Conservation (phyloP, 2,888 invertebrate genomes). For the Ophion slaviceki region DNA sequence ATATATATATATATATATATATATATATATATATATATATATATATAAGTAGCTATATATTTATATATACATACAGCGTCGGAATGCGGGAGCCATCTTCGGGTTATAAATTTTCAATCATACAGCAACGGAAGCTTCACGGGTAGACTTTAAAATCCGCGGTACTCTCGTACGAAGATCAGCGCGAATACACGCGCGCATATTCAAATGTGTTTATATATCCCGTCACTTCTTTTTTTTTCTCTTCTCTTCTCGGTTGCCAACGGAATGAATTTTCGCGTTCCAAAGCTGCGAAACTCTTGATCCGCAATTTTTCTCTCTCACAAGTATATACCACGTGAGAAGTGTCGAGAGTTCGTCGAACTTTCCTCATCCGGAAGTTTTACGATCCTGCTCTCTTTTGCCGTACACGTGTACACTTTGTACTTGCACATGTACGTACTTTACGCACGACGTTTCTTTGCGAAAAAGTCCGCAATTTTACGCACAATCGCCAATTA, state of each 20-base stretch:
- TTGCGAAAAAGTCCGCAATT: background rate
- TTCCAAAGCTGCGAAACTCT: background rate
- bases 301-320: conserved; percentile 13
- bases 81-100: conserved; percentile 47
- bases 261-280: conserved; percentile 2
- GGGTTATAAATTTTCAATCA: conserved; percentile 51
- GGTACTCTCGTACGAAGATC: background rate
- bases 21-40: too few species aligned
- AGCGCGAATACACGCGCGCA: background rate
- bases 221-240: conserved; percentile 5
- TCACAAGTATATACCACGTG: background rate
- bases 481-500: background rate
- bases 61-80: conserved; percentile 10
- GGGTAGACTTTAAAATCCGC: conserved; percentile 32
- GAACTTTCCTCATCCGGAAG: conserved; percentile 14
- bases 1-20: too few species aligned
- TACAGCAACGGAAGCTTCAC: conserved; percentile 29
- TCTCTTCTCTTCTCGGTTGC: background rate
- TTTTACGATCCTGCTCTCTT: background rate
- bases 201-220: background rate
- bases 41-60: background rate
- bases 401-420: too few species aligned
- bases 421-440: background rate
- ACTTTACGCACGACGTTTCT: background rate
- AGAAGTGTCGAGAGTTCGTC: background rate